These are phyloP conservation scores for Chromis chromis DNA, from an alignment of 2,797 vertebrate genomes.

Conservation along the genomic window DNA sequence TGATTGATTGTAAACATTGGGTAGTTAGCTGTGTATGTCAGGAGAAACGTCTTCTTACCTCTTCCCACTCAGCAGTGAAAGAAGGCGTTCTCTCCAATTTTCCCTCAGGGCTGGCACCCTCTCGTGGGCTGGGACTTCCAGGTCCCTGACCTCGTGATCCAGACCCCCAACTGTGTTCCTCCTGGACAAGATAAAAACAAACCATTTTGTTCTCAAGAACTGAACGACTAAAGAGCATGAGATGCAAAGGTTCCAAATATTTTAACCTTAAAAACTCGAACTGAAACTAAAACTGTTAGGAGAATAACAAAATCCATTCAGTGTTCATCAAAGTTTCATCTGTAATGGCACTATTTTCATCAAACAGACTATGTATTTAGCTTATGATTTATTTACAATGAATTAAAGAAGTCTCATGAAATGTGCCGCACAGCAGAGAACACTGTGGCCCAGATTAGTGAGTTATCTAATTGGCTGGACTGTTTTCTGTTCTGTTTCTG, in stretches of 20 bases:
- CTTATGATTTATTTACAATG: conserved; percentile 63
- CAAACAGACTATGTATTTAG: conserved; percentile 67
- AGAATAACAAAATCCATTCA: not conserved
- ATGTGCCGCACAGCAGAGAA: conserved; percentile 47
- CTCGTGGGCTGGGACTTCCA: conserved; percentile 80
- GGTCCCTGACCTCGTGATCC: conserved; percentile 74
- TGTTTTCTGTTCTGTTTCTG: conserved; percentile 47
- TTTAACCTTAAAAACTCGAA: conserved; percentile 6
- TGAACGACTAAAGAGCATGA: not conserved
- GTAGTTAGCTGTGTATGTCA: not conserved
- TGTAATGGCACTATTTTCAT: conserved; percentile 47
- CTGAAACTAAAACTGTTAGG: not conserved
- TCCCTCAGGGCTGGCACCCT: conserved; percentile 82
- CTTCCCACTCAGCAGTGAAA: conserved; percentile 98
- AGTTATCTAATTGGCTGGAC: conserved; percentile 51
- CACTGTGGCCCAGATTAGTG: conserved; percentile 60
- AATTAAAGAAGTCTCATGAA: conserved; percentile 48
- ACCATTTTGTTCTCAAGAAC: not conserved
- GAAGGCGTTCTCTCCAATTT: conserved; percentile 93
- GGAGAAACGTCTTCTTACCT: conserved; percentile 82
- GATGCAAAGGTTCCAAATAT: not conserved
- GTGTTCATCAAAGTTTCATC: conserved; percentile 44
- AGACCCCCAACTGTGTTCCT: conserved; percentile 86
- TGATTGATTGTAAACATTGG: conserved; percentile 2
- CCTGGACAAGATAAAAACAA: conserved; percentile 65